Percentiles rank a stretch among this genome's conserved stretches.
phyloP scores from a whole-genome alignment of 92 coral and sea anemone genomes.

The Blastomussa wellsi region DNA sequence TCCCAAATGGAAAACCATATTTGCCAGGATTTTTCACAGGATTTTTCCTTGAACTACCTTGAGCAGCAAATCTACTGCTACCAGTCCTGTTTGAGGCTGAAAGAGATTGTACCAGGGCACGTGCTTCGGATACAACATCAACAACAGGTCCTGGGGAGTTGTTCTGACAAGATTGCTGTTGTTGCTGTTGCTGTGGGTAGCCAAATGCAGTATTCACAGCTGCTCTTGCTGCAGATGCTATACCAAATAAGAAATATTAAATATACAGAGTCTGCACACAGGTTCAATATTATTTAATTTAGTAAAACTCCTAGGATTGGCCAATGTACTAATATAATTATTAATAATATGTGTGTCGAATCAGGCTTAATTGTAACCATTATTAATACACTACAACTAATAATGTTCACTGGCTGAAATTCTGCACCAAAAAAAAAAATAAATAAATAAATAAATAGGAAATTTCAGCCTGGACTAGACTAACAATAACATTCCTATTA shows the following conservation, averaged over 20 bases:
- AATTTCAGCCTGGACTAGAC: too few species aligned
- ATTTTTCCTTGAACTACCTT: conserved; percentile 33
- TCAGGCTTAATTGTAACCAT: too few species aligned
- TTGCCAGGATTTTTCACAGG: conserved; percentile 40
- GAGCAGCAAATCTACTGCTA: conserved; percentile 22
- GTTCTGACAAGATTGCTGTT: conserved; percentile 26
- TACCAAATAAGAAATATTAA: not conserved
- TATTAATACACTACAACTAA: too few species aligned
- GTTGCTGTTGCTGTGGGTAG: conserved; percentile 45
- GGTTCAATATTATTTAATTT: not conserved
- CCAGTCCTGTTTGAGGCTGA: conserved; percentile 39
- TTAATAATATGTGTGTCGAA: too few species aligned
- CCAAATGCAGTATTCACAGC: conserved; percentile 48
- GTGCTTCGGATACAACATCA: conserved; percentile 32
- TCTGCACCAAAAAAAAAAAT: too few species aligned
- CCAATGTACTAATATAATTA: too few species aligned
- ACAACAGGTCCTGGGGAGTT: conserved; percentile 16
- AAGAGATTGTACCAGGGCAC: conserved; percentile 37
- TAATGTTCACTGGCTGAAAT: too few species aligned
- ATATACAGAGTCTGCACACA: not conserved
- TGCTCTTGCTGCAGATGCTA: conserved; percentile 44
- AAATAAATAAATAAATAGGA: too few species aligned
- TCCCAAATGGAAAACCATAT: conserved; percentile 32
- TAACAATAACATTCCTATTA: too few species aligned
- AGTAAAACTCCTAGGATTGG: too few species aligned